Base-by-base conservation (phyloP, 2,888 invertebrate species). In the Eupithecia exiguata region DNA sequence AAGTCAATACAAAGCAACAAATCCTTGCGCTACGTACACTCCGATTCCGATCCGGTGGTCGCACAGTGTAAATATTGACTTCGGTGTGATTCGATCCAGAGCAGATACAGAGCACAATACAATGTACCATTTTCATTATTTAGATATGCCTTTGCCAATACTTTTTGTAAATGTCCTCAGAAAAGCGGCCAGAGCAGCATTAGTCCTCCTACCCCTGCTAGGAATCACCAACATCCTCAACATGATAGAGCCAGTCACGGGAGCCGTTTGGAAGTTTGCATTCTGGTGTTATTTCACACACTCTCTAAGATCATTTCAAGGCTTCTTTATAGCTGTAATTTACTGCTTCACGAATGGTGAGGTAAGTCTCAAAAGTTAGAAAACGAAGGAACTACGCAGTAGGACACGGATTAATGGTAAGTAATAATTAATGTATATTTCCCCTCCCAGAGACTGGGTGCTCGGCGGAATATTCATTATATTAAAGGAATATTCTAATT, bases 291-390 rank as follows among this genome's bases (percentile, higher is more conserved):
- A 97, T 88, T 92, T 94, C 18, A 96, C 97, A 0, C 96, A 98
- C 86, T 97, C 97, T 85, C 92, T 98, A 68, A 96, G 96, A n/a
- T 97, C 98, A 0, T 98, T 97, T 87, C 97, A 98, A 90, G 98
- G 98, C 46, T 96, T 97, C 81, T 97, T 98, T 87, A 96, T 98
- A 68, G 96, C 97, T 0, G 94, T 96, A 14, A 94, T 98, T 67
- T 98, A 98, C 88, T 98, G 98, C 86, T 97, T 98, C 87, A 89
- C 96, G 69, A 98, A 98, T 83, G 96, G 96, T 78, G 98, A 98
- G 96, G 98, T 98, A 89, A 90, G 89, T 83, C 9, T n/a, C 21
- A 61, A 6, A n/a, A 40, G 58, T 49, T 66, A 68, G 69, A 30
- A 35, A 30, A 62, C 1, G 25, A 58, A 21, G 14, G 2, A 58